phyloP scores from a whole-genome alignment of 1,140 invertebrate species.

The Bombus pascuorum region DNA sequence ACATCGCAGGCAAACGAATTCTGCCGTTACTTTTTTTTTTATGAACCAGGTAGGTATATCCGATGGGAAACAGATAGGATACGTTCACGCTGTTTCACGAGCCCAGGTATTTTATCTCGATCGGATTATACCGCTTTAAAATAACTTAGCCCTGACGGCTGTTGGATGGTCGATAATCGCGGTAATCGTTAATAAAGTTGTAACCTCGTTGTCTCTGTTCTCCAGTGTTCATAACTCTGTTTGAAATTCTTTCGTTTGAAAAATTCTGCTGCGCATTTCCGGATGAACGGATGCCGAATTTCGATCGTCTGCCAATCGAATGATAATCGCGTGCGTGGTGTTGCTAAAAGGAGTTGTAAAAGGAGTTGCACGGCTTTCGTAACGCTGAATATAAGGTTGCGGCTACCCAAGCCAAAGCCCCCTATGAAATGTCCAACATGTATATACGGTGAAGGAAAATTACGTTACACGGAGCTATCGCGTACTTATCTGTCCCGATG shows the following conservation, averaged over 20 bases:
- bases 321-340: too few relatives aligned
- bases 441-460: not conserved
- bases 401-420: too few relatives aligned
- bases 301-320: not conserved
- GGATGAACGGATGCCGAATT: too few relatives aligned
- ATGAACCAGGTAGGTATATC: not conserved
- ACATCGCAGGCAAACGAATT: not conserved
- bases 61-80: not conserved
- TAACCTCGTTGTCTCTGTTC: not conserved
- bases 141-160: not conserved
- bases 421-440: not conserved
- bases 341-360: too few relatives aligned
- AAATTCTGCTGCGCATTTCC: too few relatives aligned
- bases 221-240: not conserved
- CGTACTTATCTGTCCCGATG: not conserved
- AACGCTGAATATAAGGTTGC: too few relatives aligned
- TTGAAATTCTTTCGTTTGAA: too few relatives aligned
- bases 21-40: not conserved
- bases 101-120: too few relatives aligned
- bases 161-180: not conserved
- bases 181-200: not conserved
- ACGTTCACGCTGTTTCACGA: too few relatives aligned
- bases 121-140: not conserved
- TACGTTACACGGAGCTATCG: slow-evolving; percentile 13
- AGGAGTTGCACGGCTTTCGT: too few relatives aligned